Evolutionary conservation across 2,888 invertebrate species (phyloP).

Genomic region (Andrena hattorfiana): DNA sequence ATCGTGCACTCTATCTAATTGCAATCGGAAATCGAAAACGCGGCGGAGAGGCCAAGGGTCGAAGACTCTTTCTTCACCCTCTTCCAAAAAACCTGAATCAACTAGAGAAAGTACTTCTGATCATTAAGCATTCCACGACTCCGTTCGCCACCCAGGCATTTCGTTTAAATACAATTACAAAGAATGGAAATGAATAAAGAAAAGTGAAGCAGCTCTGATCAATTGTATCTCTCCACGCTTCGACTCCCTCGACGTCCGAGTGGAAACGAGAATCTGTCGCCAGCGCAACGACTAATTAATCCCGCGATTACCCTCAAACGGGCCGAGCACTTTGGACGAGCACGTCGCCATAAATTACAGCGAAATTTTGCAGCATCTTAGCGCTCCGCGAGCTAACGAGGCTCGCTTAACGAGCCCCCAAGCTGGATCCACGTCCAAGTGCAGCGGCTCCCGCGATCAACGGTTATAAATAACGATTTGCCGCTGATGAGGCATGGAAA

Average conservation of each 20-base stretch:
- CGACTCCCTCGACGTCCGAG: too few species aligned
- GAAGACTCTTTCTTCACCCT: background rate
- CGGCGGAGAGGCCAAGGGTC: background rate
- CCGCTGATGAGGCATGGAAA: conserved; percentile 28
- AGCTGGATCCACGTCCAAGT: conserved; percentile 1
- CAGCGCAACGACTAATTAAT: background rate
- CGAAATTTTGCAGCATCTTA: conserved; percentile 8
- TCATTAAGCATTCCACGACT: background rate
- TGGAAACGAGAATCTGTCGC: background rate
- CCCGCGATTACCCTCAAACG: background rate
- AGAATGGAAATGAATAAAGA: too few species aligned
- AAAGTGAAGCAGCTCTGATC: too few species aligned
- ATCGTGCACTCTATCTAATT: conserved; percentile 68
- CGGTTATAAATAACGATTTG: conserved; percentile 55
- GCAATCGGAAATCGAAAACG: conserved; percentile 51
- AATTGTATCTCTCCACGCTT: too few species aligned
- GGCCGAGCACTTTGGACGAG: background rate
- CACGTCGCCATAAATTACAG: background rate
- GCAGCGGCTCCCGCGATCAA: conserved; percentile 31
- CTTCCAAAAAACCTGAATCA: background rate
- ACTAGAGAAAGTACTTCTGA: background rate
- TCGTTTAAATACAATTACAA: too few species aligned
- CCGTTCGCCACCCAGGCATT: too few species aligned
- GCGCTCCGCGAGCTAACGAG: conserved; percentile 18
- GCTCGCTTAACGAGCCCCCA: conserved; percentile 18